Evolutionary conservation across 2,888 invertebrate species (phyloP), one percentile per base, ranked within the genome.

Genomic region (Xestia c-nigrum): DNA sequence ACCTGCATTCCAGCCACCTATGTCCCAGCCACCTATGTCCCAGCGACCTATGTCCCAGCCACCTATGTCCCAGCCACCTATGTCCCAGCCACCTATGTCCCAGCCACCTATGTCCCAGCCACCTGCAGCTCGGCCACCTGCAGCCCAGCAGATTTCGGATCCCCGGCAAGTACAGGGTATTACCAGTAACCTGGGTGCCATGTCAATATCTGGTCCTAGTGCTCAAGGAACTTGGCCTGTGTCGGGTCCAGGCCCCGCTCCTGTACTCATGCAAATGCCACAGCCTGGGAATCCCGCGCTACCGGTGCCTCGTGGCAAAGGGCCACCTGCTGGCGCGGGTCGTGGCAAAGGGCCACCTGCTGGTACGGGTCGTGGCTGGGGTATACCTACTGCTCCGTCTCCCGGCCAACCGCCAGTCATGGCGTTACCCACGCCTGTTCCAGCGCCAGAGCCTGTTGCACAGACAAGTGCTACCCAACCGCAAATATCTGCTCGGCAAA

Each of bases 321-420:
- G 69, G 5, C 64, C 65, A 63, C 46, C 74, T 21, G 67, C 68
- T 46, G 84, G 59, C 24, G 3, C 3, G 31, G 31, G 31, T 43
- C 78, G 76, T 82, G 46, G 65, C 9, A 68, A 38, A 66, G 64
- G 69, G 3, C 64, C 65, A 63, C 40, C 75, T 21, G 67, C 68
- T 47, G 84, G 52, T 43, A 43, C n/a, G 64, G 79, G 84, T 5
- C 65, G 78, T 77, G 78, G 63, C 0, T 4, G 80, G 50, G 47
- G 14, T n/a, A 0, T 47, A 31, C 6, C 40, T 38, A 4, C 59
- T 14, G 64, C 31, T 16, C 67, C 67, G 16, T 38, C 65, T 4
- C 12, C 74, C 0, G 47, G 65, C 14, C 14, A 46, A 19, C 43
- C 64, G 5, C 52, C n/a, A 31, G 50, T 68, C 38, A 61, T 19